These are phyloP conservation scores for Ditula angustiorana DNA, from an alignment of 2,888 invertebrate species.

Conservation along the genomic window DNA sequence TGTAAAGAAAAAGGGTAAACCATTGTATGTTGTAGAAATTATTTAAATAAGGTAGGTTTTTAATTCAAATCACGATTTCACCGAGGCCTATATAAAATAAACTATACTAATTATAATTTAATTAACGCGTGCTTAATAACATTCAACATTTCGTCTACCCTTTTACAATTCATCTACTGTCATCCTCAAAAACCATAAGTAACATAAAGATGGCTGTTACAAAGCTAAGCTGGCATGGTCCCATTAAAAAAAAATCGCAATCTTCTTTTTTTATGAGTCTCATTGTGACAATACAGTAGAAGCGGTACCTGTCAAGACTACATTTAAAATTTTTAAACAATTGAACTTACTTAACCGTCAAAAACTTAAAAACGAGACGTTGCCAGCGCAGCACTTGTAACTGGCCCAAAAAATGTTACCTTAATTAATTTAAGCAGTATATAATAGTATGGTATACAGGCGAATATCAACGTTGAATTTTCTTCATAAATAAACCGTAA, in stretches of 20 bases:
- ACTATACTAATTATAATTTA: not conserved
- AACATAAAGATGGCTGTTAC: too few species aligned
- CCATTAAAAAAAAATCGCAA: too few species aligned
- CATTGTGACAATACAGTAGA: too few species aligned
- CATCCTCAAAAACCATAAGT: not conserved
- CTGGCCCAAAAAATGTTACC: constrained; percentile 10
- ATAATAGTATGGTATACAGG: constrained; percentile 45
- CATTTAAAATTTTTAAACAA: too few species aligned
- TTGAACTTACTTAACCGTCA: too few species aligned
- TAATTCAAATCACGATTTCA: not conserved
- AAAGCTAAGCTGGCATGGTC: too few species aligned
- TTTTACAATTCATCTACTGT: constrained; percentile 3
- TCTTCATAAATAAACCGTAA: constrained; percentile 50
- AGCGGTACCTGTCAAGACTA: too few species aligned
- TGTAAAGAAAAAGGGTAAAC: constrained; percentile 22
- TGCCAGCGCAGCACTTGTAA: too few species aligned
- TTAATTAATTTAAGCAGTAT: constrained; percentile 22
- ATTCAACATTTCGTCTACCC: constrained; percentile 16
- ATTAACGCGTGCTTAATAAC: not conserved
- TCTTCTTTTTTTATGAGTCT: too few species aligned
- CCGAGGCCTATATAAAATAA: not conserved
- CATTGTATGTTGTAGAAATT: not conserved
- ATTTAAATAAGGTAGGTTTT: not conserved
- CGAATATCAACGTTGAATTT: constrained; percentile 56
- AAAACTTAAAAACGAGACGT: too few species aligned